These are phyloP conservation scores for Aphaenogaster rudis DNA, from an alignment of 1,140 invertebrate species.

Conservation along the genomic window DNA sequence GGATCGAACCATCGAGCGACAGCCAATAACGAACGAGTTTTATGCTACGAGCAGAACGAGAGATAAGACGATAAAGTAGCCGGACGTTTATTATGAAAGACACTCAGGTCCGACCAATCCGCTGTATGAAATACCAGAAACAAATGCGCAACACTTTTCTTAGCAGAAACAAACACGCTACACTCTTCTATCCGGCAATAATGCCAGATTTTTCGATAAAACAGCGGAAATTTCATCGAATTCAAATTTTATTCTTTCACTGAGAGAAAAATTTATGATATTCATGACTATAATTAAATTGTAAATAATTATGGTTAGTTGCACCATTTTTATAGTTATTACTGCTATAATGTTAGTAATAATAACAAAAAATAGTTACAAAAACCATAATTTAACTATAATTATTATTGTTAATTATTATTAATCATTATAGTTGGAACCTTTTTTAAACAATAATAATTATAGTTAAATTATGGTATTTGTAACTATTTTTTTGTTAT, in stretches of 20 bases:
- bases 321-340: too few relatives aligned
- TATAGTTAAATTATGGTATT: too few relatives aligned
- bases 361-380: too few relatives aligned
- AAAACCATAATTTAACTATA: too few relatives aligned
- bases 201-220: not conserved
- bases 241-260: not conserved
- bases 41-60: not conserved
- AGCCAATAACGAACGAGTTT: slow-evolving; percentile 49
- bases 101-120: not conserved
- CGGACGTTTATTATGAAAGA: slow-evolving; percentile 38
- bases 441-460: too few relatives aligned
- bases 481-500: too few relatives aligned
- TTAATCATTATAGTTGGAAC: too few relatives aligned
- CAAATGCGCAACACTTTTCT: slow-evolving; percentile 10
- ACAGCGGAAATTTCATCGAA: not conserved
- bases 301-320: too few relatives aligned
- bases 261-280: too few relatives aligned
- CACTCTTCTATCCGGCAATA: not conserved
- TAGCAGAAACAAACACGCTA: not conserved
- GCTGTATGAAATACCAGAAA: not conserved
- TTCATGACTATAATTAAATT: too few relatives aligned
- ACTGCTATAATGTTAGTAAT: too few relatives aligned
- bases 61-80: slow-evolving; percentile 40
- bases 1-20: slow-evolving; percentile 25
- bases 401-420: too few relatives aligned